Base-by-base conservation (phyloP, 2,113 vertebrate genomes). In the Poecile atricapillus region DNA sequence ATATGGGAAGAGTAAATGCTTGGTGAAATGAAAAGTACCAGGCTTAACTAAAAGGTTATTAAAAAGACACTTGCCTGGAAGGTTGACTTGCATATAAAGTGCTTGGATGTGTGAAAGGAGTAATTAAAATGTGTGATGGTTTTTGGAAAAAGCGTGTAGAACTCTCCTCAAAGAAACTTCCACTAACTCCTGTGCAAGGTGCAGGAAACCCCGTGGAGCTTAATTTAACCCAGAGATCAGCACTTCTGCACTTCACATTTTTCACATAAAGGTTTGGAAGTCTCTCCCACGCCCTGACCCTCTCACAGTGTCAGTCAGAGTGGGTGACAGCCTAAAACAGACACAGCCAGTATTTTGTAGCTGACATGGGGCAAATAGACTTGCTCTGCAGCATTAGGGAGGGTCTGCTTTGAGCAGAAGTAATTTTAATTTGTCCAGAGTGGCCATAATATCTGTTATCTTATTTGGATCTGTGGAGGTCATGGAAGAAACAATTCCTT, bases 21-120 rank as follows among this genome's bases (percentile, higher is more conserved):
- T 95, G 93, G 80, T 96, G 91, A 94, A 95, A 96, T 96, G 74
- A 83, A 87, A 95, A 83, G 64, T 83, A 59, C 79, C 59, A 86
- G 79, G 91, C 83, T 93, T 86, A 90, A 92, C 75, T 56, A 93
- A 92, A 92, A 91, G 65, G 52, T 92, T 95, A 64, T 95, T 93
- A 95, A 82, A 89, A 93, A 86, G 79, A 77, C 35, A 90, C 83
- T 92, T 93, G 59, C 73, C 63, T 78, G 83, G 63, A 81, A 95
- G 86, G 76, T 39, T 92, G 83, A 43, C 79, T 92, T 53, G 70
- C 82, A 74, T 92, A 64, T 85, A 39, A 88, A 95, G 33, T 85
- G 75, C 82, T 86, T 65, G 80, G 52, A 55, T 92, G 60, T 93
- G 91, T 92, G 69, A 96, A 94, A 86, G 68, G 59, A 92, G 52